These are phyloP conservation scores for Naja naja DNA, from an alignment of 2,113 vertebrate species.

Conservation along the genomic window DNA sequence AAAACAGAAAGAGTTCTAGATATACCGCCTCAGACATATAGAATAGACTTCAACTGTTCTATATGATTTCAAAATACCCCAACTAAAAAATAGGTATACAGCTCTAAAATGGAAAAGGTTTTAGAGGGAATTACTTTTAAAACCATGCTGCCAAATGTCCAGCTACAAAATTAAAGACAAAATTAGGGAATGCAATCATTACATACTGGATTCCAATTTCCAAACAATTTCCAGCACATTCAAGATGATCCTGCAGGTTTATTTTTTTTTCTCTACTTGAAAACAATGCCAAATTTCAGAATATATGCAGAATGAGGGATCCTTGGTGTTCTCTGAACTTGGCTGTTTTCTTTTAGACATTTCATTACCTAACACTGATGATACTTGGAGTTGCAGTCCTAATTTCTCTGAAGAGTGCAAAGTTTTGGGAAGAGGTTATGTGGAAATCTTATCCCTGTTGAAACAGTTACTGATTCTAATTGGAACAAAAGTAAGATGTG, in stretches of 20 bases:
- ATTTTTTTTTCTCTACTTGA: background rate
- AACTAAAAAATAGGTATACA: background rate
- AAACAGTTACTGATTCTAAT: background rate
- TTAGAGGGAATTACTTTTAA: background rate
- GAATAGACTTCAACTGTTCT: background rate
- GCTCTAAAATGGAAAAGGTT: background rate
- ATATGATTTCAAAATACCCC: background rate
- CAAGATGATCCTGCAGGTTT: background rate
- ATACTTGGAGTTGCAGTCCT: background rate
- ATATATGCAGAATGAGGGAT: background rate
- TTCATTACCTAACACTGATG: too few relatives aligned
- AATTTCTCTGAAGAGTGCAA: background rate
- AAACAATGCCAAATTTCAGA: background rate
- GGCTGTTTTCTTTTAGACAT: too few relatives aligned
- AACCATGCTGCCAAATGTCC: background rate
- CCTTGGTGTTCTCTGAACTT: too few relatives aligned
- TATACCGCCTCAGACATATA: background rate
- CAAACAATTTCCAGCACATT: background rate
- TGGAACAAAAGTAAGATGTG: background rate
- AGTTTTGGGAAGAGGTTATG: background rate
- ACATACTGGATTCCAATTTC: background rate
- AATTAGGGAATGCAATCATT: background rate
- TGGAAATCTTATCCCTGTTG: background rate
- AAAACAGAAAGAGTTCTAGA: background rate
- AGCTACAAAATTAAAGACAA: background rate